Conservation (phyloP, 2,888 invertebrate genomes). For the Augochlorella aurata region DNA sequence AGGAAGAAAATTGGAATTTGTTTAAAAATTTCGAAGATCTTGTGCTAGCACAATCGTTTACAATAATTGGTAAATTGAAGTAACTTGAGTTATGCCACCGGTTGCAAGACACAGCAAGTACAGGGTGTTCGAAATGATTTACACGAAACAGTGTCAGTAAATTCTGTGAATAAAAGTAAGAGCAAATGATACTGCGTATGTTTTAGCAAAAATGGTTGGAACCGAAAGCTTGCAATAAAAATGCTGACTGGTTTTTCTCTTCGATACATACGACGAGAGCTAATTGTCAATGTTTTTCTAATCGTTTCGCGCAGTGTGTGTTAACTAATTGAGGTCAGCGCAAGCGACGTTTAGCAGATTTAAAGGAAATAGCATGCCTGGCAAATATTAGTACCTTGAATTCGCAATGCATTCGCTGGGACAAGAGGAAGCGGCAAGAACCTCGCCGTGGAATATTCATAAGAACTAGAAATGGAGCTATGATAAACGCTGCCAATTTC, state of each 20-base stretch:
- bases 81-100: background rate
- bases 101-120: background rate
- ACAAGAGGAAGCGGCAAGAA: background rate
- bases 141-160: background rate
- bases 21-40: too few species aligned
- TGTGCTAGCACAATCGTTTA: too few species aligned
- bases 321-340: constrained; percentile 1
- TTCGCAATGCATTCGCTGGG: background rate
- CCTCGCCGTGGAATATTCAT: background rate
- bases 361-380: background rate
- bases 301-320: background rate
- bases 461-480: background rate
- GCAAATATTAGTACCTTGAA: constrained; percentile 2
- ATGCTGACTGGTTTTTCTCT: background rate
- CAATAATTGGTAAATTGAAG: too few species aligned
- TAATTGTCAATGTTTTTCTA: background rate
- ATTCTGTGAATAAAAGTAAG: background rate
- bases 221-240: background rate
- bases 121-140: background rate
- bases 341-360: background rate
- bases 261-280: background rate
- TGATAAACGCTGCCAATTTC: background rate
- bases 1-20: too few species aligned
- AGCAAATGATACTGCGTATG: too few species aligned
- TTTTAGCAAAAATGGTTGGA: too few species aligned